Evolutionary conservation across 2,113 vertebrate species (phyloP).

Genomic region (Saguinus imperator): DNA sequence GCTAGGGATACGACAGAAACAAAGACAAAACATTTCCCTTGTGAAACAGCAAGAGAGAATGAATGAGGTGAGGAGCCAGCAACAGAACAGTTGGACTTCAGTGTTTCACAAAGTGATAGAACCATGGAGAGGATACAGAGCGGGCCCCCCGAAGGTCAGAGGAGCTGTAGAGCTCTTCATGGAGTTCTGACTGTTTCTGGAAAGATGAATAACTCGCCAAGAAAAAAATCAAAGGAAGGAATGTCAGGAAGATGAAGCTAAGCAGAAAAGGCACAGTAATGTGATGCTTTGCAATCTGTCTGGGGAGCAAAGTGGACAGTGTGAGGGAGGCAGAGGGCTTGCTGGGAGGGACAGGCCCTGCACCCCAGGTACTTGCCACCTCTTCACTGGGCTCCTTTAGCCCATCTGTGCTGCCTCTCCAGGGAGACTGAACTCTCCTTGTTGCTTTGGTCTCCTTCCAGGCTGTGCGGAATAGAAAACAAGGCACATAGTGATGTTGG

Average conservation of each 20-base stretch:
- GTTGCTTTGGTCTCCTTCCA: not conserved
- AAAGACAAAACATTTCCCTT: not conserved
- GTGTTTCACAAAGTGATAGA: accelerated
- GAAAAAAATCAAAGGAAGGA: not conserved
- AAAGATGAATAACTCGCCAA: not conserved
- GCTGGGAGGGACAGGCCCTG: accelerated
- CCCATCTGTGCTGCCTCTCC: not conserved
- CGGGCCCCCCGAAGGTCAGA: accelerated
- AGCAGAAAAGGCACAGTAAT: not conserved
- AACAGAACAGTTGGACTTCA: accelerated
- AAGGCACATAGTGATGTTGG: accelerated
- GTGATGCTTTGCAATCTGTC: not conserved
- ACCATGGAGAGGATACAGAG: too few species aligned
- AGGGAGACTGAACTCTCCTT: accelerated
- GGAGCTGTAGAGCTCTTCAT: not conserved
- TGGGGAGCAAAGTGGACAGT: not conserved
- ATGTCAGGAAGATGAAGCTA: not conserved
- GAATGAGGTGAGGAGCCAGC: accelerated
- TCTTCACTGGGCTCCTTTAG: too few species aligned
- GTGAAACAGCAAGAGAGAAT: not conserved
- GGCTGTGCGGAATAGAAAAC: not conserved
- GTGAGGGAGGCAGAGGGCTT: accelerated
- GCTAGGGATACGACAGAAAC: not conserved
- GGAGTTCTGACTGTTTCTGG: too few species aligned
- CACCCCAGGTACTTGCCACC: accelerated